Base-by-base conservation (phyloP, 2,888 invertebrate genomes). In the Sminthurides aquaticus region DNA sequence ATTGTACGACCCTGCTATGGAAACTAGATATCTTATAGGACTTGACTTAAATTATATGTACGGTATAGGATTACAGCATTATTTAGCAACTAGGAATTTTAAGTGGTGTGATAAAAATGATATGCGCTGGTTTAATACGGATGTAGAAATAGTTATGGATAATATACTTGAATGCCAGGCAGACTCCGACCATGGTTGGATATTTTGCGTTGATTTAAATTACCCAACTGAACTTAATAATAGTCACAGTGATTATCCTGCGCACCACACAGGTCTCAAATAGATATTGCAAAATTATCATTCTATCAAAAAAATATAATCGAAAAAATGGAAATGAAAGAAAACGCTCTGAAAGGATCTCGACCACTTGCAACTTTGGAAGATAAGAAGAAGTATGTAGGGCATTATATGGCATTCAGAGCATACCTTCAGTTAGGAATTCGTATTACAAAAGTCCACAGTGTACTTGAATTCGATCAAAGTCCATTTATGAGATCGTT, bases 21-120 rank as follows among this genome's bases (percentile, higher is more conserved):
- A 34, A 3, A 58, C 3, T n/a, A 73, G 70, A 18, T 78, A 71
- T 67, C 34, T 79, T n/a, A 67, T 72, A 22, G 77, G 77, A 64
- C 69, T 76, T 3, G 77, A 77, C 71, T 75, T 74, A 0, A 78
- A 78, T 66, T 78, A 77, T 67, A 66, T 77, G 20, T 78, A 78
- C 68, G 77, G 77, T 2, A 75, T 74, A 73, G 77, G 77, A 1
- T 76, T 78, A 77, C 70, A 65, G 3, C 72, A 77, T 66, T 65
- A 65, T 15, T 66, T 78, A 20, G 77, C 78, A 0, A 49, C 63
- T 11, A 65, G 68, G 15, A 70, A n/a, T n/a, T n/a, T n/a, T n/a
- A n/a, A n/a, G n/a, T n/a, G n/a, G n/a, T n/a, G n/a, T n/a, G n/a
- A n/a, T 22, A 57, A 65, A 20, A 18, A 28, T 28, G 55, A 61